Percentiles rank a stretch among this genome's conserved stretches.
Conservation (phyloP, 2,113 vertebrate species). For the Aegithalos caudatus region DNA sequence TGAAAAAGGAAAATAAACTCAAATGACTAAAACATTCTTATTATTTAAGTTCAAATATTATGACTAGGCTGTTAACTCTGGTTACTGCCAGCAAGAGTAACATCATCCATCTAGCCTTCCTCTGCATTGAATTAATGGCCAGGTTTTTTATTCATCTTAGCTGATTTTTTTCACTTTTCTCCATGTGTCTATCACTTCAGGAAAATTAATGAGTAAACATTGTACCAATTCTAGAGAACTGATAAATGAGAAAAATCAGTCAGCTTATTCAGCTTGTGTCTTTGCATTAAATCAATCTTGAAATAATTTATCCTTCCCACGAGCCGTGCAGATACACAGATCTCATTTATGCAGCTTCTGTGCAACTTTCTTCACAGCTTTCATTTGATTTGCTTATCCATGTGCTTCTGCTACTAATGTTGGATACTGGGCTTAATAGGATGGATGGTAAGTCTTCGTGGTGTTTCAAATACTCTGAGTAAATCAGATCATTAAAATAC, state of each 20-base stretch:
- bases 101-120: not conserved
- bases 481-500: constrained; percentile 16
- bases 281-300: constrained; percentile 30
- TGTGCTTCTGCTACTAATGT: not conserved
- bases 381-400: constrained; percentile 31
- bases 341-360: not conserved
- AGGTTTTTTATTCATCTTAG: not conserved
- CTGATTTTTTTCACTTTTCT: not conserved
- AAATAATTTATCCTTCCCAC: constrained; percentile 18
- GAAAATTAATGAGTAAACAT: not conserved
- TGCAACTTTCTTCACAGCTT: not conserved
- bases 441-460: not conserved
- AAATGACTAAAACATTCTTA: not conserved
- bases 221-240: not conserved
- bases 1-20: not conserved
- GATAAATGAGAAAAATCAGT: constrained; percentile 12
- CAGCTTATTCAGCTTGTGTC: not conserved
- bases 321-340: not conserved
- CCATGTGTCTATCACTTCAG: not conserved
- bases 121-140: not conserved
- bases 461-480: not conserved
- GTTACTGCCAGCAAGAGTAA: not conserved
- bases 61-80: not conserved
- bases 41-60: not conserved
- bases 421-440: not conserved